Conservation (phyloP, 2,113 vertebrate species). For the Amphiprion ocellaris region DNA sequence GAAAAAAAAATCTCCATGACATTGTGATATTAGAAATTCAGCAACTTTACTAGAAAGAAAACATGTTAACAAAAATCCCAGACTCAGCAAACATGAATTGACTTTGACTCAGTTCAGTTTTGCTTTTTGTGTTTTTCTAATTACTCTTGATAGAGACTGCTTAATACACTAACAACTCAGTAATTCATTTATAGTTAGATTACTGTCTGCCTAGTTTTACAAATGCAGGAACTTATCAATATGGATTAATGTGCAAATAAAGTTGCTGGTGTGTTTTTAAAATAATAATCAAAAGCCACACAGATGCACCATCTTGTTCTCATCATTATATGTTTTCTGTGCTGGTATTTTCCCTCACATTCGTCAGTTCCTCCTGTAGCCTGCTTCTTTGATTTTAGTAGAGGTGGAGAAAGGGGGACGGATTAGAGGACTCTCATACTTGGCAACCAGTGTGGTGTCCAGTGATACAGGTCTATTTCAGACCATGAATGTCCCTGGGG, state of each 20-base stretch:
- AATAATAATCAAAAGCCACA: constrained; percentile 18
- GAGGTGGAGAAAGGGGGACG: constrained; percentile 4
- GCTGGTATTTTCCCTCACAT: constrained; percentile 33
- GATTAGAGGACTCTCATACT: constrained; percentile 31
- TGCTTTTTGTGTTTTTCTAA: constrained; percentile 9
- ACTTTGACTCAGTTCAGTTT: not conserved
- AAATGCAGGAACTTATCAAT: constrained; percentile 20
- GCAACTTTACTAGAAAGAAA: too few species aligned
- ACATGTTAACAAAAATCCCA: too few species aligned
- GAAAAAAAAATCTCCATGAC: too few species aligned
- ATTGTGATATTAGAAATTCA: too few species aligned
- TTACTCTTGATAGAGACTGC: not conserved
- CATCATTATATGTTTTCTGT: constrained; percentile 40
- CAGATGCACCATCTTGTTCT: constrained; percentile 50
- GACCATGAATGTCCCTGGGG: constrained; percentile 57
- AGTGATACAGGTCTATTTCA: constrained; percentile 53
- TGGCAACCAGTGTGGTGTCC: constrained; percentile 36
- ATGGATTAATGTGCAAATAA: constrained; percentile 17
- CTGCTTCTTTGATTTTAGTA: constrained; percentile 4
- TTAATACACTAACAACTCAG: too few species aligned
- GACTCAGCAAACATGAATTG: too few species aligned
- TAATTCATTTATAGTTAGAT: too few species aligned
- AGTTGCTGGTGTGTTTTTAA: not conserved
- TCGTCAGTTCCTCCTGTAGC: constrained; percentile 5
- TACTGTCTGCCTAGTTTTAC: not conserved